These are phyloP conservation scores for Cossypha dichroa DNA, from an alignment of 2,797 vertebrate species.

Conservation along the genomic window DNA sequence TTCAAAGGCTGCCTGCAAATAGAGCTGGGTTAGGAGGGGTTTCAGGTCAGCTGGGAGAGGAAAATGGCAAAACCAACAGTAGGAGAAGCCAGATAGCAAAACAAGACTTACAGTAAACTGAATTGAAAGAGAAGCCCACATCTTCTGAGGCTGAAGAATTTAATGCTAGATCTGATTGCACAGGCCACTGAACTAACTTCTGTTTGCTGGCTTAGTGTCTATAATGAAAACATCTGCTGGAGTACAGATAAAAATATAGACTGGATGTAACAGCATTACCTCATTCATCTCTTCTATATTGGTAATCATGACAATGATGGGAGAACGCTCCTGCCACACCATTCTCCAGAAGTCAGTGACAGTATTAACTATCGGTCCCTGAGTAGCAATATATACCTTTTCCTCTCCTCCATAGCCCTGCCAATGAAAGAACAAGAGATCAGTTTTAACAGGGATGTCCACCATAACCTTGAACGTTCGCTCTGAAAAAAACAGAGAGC, in stretches of 20 bases:
- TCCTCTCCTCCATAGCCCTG: slow-evolving; percentile 94
- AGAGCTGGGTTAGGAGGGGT: neutral
- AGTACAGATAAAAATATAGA: neutral
- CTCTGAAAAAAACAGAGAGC: neutral
- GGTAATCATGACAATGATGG: slow-evolving; percentile 99
- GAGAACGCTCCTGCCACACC: slow-evolving; percentile 94
- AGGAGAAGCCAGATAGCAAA: neutral
- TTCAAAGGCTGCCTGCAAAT: neutral
- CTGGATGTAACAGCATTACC: slow-evolving; percentile 74
- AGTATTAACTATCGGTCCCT: slow-evolving; percentile 97
- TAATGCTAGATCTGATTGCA: neutral
- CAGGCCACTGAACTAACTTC: neutral
- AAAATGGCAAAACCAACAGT: neutral
- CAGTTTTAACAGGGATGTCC: neutral
- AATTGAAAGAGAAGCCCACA: neutral
- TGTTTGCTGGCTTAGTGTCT: neutral
- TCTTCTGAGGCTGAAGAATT: neutral
- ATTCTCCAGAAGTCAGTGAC: slow-evolving; percentile 98
- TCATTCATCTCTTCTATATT: slow-evolving; percentile 99
- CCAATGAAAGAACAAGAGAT: slow-evolving; percentile 44
- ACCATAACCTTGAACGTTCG: neutral
- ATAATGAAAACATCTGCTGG: neutral
- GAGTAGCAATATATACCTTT: slow-evolving; percentile 94
- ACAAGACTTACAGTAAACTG: neutral
- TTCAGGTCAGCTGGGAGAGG: neutral